These are phyloP conservation scores for Neosilurus hyrtlii DNA, from an alignment of 2,797 vertebrate species.

Conservation along the genomic window DNA sequence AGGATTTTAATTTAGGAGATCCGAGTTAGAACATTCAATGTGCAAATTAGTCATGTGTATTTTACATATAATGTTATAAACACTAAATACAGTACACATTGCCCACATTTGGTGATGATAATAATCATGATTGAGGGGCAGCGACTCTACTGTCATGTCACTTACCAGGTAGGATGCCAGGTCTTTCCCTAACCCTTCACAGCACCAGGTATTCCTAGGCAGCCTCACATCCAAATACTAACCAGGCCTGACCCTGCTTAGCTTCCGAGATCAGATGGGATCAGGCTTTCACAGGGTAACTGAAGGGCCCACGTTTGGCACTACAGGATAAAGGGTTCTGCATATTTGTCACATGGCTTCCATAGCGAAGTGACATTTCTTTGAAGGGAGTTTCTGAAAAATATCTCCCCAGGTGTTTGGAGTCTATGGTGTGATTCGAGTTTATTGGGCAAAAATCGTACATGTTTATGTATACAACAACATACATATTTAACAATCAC, in stretches of 20 bases:
- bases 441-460: too few species aligned
- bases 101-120: background rate
- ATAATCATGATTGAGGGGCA: too few species aligned
- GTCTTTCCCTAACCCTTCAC: too few species aligned
- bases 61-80: background rate
- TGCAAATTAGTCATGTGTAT: background rate
- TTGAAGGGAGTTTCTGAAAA: constrained; percentile 12
- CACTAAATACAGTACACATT: background rate
- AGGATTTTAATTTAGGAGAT: background rate
- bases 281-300: too few species aligned
- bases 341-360: background rate
- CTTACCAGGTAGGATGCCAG: too few species aligned
- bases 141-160: too few species aligned
- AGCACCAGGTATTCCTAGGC: too few species aligned
- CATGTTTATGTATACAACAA: too few species aligned
- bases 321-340: background rate
- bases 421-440: background rate
- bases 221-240: too few species aligned
- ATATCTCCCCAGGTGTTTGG: background rate
- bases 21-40: background rate
- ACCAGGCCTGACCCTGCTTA: too few species aligned
- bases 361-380: background rate
- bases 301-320: background rate
- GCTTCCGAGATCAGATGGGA: too few species aligned
- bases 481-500: too few species aligned